Percentiles rank a stretch among this genome's conserved stretches.
phyloP scores from a whole-genome alignment of 2,888 invertebrate genomes.

The Coleophora flavipennella region DNA sequence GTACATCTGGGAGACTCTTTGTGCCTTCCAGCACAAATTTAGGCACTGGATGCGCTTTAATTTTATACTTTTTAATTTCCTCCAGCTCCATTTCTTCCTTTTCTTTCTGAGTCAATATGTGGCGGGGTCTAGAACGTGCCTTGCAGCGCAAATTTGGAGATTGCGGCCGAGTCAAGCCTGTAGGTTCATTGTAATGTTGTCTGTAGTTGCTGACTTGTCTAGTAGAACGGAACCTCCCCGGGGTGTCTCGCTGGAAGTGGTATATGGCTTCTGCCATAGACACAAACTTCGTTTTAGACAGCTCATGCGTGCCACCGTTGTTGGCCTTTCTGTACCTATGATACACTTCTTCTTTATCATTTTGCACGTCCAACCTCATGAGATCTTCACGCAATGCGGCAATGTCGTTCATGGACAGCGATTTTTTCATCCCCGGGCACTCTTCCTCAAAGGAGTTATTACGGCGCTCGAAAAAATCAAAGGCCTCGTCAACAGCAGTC shows the following conservation, averaged over 20 bases:
- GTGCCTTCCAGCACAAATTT: constrained; percentile 70
- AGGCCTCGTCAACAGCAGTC: constrained; percentile 49
- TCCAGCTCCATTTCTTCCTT: constrained; percentile 75
- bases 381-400: constrained; percentile 34
- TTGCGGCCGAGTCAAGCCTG: constrained; percentile 58
- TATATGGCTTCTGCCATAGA: constrained; percentile 74
- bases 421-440: constrained; percentile 41
- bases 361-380: constrained; percentile 25
- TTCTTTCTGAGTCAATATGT: constrained; percentile 72
- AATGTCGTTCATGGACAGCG: constrained; percentile 57
- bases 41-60: constrained; percentile 78
- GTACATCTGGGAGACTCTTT: constrained; percentile 57
- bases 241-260: constrained; percentile 72
- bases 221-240: constrained; percentile 65
- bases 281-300: constrained; percentile 62
- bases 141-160: constrained; percentile 71
- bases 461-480: constrained; percentile 39
- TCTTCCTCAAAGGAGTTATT: constrained; percentile 35
- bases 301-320: constrained; percentile 29
- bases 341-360: constrained; percentile 26
- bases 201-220: constrained; percentile 37
- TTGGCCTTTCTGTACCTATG: constrained; percentile 32
- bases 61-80: constrained; percentile 76
- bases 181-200: constrained; percentile 28
- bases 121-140: constrained; percentile 64